Evolutionary conservation across 2,797 vertebrate genomes (phyloP), one percentile per base, ranked within the genome.

Genomic region (Peromyscus eremicus): DNA sequence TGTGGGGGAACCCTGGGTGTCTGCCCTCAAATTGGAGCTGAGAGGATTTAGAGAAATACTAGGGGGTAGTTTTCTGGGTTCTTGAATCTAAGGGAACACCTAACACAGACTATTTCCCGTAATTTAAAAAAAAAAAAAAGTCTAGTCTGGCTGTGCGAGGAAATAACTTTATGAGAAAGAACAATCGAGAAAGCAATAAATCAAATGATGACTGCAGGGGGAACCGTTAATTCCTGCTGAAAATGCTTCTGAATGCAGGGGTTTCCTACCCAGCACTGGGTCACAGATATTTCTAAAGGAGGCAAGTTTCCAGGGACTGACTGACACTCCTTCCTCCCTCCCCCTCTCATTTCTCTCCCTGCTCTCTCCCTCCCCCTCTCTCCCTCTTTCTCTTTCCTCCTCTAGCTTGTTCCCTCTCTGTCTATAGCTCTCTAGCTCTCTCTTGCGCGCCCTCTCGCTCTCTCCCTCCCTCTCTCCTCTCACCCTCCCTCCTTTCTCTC

Each of bases 91-190:
- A 84, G 34, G 66, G n/a, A 94, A 68, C 66, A 62, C 57, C 37
- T 66, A 66, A 89, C 91, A 49, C 27, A 32, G 73, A 94, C 49
- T 57, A 73, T 88, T 92, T 79, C 55, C 82, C 64, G 37, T 94
- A 55, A 10, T 93, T 49, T 1, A 4, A 84, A 66, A 84, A 64
- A 87, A 95, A 95, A 92, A 83, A 93, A 85, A 96, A 97, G 96
- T 97, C 92, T 92, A 66, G 81, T 66, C 52, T 85, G 75, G 70
- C 89, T 27, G 64, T 60, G 62, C 46, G 55, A 97, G 16, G 79
- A 81, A 84, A 94, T 95, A 98, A 97, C 93, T 97, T 98, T 91
- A 91, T 62, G 75, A 52, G 90, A 94, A 77, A 91, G 76, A 95
- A 88, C 23, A 11, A 86, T 68, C 46, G 40, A 96, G 85, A 94